phyloP scores from a whole-genome alignment of 37 sponge, comb jelly and placozoan species.

The Geodia barretti region DNA sequence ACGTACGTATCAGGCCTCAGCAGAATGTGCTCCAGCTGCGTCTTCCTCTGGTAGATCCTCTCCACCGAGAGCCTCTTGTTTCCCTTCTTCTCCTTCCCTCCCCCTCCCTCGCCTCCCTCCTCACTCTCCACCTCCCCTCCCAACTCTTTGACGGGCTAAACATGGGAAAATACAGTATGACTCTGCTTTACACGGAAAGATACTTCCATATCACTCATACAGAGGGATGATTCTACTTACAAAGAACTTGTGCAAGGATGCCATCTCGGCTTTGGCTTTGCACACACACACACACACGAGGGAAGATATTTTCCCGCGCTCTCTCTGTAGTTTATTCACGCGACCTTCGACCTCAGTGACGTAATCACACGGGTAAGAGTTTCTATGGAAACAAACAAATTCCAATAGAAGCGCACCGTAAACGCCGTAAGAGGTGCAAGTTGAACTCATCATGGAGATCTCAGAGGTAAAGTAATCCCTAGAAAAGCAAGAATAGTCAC shows the following conservation, averaged over 20 bases:
- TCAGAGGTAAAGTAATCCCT: neutral
- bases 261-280: too few species aligned
- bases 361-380: neutral
- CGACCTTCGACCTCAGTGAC: too few species aligned
- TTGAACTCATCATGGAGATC: neutral
- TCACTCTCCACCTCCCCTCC: neutral
- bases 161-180: neutral
- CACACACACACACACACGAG: too few species aligned
- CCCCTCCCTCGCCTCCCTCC: neutral
- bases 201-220: too few species aligned
- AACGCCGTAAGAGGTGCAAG: too few species aligned
- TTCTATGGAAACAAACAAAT: neutral
- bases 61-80: constrained; percentile 93
- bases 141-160: neutral
- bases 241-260: neutral
- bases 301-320: too few species aligned
- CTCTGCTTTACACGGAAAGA: neutral
- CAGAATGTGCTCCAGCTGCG: constrained; percentile 95
- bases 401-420: neutral
- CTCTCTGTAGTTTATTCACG: too few species aligned
- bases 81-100: constrained; percentile 16
- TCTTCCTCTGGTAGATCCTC: constrained; percentile 93
- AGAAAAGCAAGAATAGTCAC: neutral
- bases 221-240: too few species aligned
- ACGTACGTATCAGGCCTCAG: constrained; percentile 98